Conservation (phyloP, 2,113 vertebrate species). For the Cyanoderma ruficeps region DNA sequence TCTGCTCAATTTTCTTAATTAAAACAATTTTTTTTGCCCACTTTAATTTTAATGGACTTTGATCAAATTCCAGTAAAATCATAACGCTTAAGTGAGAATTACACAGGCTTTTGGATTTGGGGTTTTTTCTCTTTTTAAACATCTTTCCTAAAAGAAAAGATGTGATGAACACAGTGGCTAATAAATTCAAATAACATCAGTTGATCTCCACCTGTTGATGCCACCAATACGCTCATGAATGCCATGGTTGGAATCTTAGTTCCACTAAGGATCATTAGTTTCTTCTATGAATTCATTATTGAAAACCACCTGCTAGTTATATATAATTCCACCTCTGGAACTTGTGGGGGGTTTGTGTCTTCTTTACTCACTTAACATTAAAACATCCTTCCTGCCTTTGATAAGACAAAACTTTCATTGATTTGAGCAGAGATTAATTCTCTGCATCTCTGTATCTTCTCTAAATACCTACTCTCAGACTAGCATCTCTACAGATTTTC, state of each 20-base stretch:
- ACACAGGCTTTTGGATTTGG: neutral
- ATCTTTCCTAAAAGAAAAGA: neutral
- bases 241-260: neutral
- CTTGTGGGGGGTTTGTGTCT: neutral
- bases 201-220: neutral
- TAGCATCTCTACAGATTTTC: neutral
- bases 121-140: neutral
- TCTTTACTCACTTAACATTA: constrained; percentile 11
- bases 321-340: neutral
- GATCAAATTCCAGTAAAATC: neutral
- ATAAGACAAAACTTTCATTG: neutral
- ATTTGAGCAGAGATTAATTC: neutral
- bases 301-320: neutral
- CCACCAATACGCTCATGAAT: neutral
- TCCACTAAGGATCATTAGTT: constrained; percentile 13
- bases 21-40: neutral
- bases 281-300: constrained; percentile 16
- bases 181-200: neutral
- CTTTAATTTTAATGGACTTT: constrained; percentile 7
- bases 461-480: neutral
- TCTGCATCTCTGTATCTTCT: neutral
- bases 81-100: neutral
- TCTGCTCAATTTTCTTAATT: neutral
- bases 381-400: neutral
- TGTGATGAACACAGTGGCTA: neutral